phyloP scores from a whole-genome alignment of 1,140 invertebrate species.

The Acyrthosiphon pisum region DNA sequence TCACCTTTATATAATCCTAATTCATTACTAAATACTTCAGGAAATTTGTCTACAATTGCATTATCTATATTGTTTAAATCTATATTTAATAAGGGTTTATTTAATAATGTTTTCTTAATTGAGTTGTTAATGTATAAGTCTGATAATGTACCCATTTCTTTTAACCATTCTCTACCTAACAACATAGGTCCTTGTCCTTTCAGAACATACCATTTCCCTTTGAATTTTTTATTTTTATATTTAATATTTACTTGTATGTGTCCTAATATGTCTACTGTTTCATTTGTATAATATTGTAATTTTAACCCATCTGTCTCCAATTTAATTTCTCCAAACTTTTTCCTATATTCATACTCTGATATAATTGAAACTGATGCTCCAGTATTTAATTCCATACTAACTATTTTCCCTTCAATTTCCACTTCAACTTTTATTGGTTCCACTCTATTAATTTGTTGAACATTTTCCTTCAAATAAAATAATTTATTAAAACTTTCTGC shows the following conservation, averaged over 20 bases:
- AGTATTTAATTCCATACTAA: neutral
- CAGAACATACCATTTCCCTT: neutral
- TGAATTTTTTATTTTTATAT: neutral
- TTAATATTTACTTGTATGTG: neutral
- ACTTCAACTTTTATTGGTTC: neutral
- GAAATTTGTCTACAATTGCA: slow-evolving; percentile 12
- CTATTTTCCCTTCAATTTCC: neutral
- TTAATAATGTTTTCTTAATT: neutral
- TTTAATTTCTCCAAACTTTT: slow-evolving; percentile 21
- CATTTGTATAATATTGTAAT: slow-evolving; percentile 14
- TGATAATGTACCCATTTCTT: neutral
- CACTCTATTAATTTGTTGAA: neutral
- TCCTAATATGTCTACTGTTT: slow-evolving; percentile 2
- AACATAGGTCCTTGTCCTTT: slow-evolving; percentile 47
- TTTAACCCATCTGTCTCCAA: neutral
- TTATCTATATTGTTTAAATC: neutral
- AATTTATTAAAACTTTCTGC: neutral
- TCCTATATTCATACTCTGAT: neutral
- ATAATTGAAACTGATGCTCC: slow-evolving; percentile 30
- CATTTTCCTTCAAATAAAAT: neutral
- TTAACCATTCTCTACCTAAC: slow-evolving; percentile 48
- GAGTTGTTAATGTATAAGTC: neutral
- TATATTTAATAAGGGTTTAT: neutral
- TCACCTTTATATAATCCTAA: neutral
- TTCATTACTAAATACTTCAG: slow-evolving; percentile 3